Evolutionary conservation across 2,797 vertebrate genomes (phyloP), one percentile per base, ranked within the genome.

Genomic region (Helicolenus hilgendorfi): DNA sequence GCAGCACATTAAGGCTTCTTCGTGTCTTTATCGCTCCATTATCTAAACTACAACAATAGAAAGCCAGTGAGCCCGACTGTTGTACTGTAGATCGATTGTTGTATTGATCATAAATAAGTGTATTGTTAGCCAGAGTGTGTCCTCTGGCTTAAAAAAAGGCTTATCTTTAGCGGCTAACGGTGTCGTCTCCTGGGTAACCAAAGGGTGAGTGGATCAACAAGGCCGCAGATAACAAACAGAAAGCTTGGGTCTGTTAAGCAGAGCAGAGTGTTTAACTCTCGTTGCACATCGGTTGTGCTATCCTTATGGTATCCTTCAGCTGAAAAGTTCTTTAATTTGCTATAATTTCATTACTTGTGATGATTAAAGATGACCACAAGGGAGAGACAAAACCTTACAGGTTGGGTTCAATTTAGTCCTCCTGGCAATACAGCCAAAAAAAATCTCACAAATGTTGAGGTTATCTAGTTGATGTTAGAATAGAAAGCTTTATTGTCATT

Each of bases 301-400:
- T 55, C 36, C 1, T 7, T 14, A 3, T 7, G 7, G 7, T 6
- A 9, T 14, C 38, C 3, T 15, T 24, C 4, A n/a, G 45, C 29
- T 26, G 8, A 53, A 11, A 67, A 5, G 20, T 29, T 24, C 0
- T n/a, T 31, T 53, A 7, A 38, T 27, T 71, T 22, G 9, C 3
- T 10, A 3, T 5, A 0, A 20, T 29, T 18, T 5, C 0, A 20
- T 0, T 3, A 4, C 11, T 4, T 86, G 88, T 79, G 38, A 38
- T 63, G 11, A 18, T 70, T 22, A 5, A 20, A 20, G 0, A 5
- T 79, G 36, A 8, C 81, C 93, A 84, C 91, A 29, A 69, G 92
- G 22, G 85, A 35, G 92, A 75, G 83, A n/a, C 64, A 69, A 10
- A 76, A 1, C 10, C 38, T 7, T 0, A 35, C 15, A 22, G 4